Evolutionary conservation across 2,797 vertebrate genomes (phyloP).

Genomic region (Trachops cirrhosus): DNA sequence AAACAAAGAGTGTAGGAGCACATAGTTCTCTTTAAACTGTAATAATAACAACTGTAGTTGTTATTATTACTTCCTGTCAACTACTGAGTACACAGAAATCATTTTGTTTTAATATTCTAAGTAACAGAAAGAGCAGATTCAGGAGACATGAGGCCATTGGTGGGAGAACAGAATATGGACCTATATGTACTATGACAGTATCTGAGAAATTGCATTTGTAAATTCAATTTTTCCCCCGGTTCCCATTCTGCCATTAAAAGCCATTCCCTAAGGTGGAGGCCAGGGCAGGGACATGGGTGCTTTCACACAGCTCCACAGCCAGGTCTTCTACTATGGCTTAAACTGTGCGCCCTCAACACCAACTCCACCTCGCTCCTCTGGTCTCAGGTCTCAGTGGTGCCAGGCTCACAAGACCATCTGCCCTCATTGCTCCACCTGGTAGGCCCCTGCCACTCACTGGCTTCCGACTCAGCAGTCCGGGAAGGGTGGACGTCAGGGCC

Average conservation of each 20-base stretch:
- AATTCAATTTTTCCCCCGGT: neutral
- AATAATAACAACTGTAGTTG: neutral
- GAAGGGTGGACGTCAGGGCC: neutral
- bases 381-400: neutral
- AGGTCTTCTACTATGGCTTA: neutral
- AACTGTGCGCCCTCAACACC: neutral
- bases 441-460: neutral
- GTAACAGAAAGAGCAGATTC: neutral
- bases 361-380: neutral
- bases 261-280: neutral
- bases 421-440: neutral
- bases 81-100: neutral
- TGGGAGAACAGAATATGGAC: neutral
- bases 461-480: neutral
- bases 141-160: neutral
- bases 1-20: neutral
- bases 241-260: neutral
- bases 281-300: neutral
- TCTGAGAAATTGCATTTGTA: neutral
- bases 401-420: neutral
- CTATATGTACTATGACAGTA: neutral
- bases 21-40: neutral
- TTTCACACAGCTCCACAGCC: accelerated
- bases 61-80: neutral
- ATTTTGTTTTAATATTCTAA: neutral